A percentile compares a stretch with the other conserved stretches of the same genome.
Evolutionary conservation across 30 jellyfish, hydroid and myxozoan species (phyloP).

Genomic region (Pseudorhiza aurosa): DNA sequence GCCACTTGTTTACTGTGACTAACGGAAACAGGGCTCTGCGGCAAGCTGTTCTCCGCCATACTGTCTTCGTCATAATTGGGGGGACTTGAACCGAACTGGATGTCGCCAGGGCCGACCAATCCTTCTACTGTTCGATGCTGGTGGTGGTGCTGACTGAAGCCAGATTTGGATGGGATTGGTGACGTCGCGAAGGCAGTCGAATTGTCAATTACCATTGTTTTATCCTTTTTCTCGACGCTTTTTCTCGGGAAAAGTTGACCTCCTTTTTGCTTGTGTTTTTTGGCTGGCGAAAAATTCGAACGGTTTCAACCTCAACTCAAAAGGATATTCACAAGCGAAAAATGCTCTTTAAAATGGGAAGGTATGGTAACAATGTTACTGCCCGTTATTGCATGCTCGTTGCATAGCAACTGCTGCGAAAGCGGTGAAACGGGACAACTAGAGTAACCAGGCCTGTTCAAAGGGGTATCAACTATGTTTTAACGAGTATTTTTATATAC

Average conservation of each 20-base stretch:
- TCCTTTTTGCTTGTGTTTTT: slow-evolving; percentile 56
- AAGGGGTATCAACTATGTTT: no score
- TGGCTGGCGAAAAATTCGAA: slow-evolving; percentile 17
- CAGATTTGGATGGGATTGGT: slow-evolving; percentile 16
- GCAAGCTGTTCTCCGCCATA: slow-evolving; percentile 23
- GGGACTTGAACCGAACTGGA: slow-evolving; percentile 72
- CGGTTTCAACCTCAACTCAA: no score
- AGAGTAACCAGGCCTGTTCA: no score
- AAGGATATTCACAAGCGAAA: no score
- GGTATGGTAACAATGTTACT: no score
- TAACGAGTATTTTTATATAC: no score
- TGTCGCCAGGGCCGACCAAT: slow-evolving; percentile 97
- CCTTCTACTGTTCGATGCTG: slow-evolving; percentile 87
- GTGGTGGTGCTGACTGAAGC: slow-evolving; percentile 26
- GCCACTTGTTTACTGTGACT: slow-evolving; percentile 12
- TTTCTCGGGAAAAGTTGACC: slow-evolving; percentile 57
- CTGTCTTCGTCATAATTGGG: slow-evolving; percentile 63
- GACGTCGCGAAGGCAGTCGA: slow-evolving; percentile 38
- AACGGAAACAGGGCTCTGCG: slow-evolving; percentile 41
- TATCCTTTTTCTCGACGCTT: slow-evolving; percentile 68
- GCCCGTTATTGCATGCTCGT: no score
- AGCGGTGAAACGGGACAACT: no score
- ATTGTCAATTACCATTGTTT: slow-evolving; percentile 48
- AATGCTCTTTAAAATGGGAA: no score
- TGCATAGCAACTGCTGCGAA: no score